Base-by-base conservation (phyloP, 2,888 invertebrate species). In the Rutpela maculata region DNA sequence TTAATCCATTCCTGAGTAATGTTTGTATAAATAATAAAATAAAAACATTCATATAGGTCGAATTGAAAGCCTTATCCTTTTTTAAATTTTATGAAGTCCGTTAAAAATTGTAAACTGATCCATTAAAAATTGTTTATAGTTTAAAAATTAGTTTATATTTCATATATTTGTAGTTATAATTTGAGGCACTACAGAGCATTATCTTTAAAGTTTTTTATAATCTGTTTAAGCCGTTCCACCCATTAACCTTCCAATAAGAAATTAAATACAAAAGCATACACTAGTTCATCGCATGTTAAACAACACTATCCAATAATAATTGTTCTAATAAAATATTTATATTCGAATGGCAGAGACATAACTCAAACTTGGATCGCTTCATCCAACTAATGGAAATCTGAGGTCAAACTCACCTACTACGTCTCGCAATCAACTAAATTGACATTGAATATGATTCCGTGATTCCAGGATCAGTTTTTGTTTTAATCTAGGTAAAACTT, bases 381-480 rank as follows among this genome's bases (percentile, higher is more conserved):
- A 80, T 80, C 75, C 66, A 57, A 70, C 75, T 78, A 78, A 80
- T 80, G 80, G 78, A 77, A 71, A 38, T 71, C 43, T 69, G 69
- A 75, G 69, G 57, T 65, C 62, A 56, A 18, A 22, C 22, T 55
- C 38, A 19, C 56, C 35, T 43, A 60, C 18, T 60, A 11, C 31
- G 31, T 62, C 59, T 43, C 22, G 56, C 35, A 70, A 62, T 69
- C 57, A 69, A 35, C 38, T 59, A 57, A 66, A 43, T 17, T 43
- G 65, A 43, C 65, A 66, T 66, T 66, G 65, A 66, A 69, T 59
- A 59, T 69, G 17, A 57, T 26, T 56, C 31, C 68, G 57, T 68
- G 55, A 57, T 56, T 22, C 11, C 56, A 68, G 26, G 12, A 68
- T 35, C 26, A 56, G 10, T 69, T 69, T 57, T 59, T 57, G 69